Conservation (phyloP, 2,113 vertebrate species). For the Ochotona curzoniae region DNA sequence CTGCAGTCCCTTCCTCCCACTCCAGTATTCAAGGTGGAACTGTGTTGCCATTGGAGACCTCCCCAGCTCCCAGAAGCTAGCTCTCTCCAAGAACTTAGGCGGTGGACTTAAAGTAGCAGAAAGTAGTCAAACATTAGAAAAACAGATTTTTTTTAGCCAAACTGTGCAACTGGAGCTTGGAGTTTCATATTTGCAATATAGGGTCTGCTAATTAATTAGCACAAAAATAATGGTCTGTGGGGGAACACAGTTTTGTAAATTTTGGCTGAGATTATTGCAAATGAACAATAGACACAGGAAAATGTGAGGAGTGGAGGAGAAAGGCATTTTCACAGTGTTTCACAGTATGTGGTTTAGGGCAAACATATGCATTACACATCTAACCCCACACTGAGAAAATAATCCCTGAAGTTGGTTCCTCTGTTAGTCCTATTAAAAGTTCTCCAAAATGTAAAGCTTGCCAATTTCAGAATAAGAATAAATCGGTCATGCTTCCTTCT, state of each 20-base stretch:
- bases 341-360: slow-evolving; percentile 76
- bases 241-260: slow-evolving; percentile 74
- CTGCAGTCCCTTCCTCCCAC: slow-evolving; percentile 70
- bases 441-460: slow-evolving; percentile 71
- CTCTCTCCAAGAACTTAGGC: slow-evolving; percentile 73
- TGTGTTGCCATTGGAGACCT: slow-evolving; percentile 67
- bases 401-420: slow-evolving; percentile 77
- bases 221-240: slow-evolving; percentile 76
- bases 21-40: slow-evolving; percentile 40
- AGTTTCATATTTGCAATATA: slow-evolving; percentile 75
- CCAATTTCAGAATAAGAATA: slow-evolving; percentile 81
- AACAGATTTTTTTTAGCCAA: slow-evolving; percentile 76
- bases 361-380: slow-evolving; percentile 83
- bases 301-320: slow-evolving; percentile 73
- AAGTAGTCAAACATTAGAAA: slow-evolving; percentile 81
- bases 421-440: slow-evolving; percentile 82
- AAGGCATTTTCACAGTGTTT: slow-evolving; percentile 80
- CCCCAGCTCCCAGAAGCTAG: slow-evolving; percentile 61
- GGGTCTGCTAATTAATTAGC: slow-evolving; percentile 80
- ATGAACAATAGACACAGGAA: slow-evolving; percentile 73
- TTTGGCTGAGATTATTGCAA: slow-evolving; percentile 68
- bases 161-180: slow-evolving; percentile 59
- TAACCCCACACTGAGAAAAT: slow-evolving; percentile 82
- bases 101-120: slow-evolving; percentile 77
- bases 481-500: slow-evolving; percentile 81